Base-by-base conservation (phyloP, 2,888 invertebrate genomes). In the Panopea generosa region DNA sequence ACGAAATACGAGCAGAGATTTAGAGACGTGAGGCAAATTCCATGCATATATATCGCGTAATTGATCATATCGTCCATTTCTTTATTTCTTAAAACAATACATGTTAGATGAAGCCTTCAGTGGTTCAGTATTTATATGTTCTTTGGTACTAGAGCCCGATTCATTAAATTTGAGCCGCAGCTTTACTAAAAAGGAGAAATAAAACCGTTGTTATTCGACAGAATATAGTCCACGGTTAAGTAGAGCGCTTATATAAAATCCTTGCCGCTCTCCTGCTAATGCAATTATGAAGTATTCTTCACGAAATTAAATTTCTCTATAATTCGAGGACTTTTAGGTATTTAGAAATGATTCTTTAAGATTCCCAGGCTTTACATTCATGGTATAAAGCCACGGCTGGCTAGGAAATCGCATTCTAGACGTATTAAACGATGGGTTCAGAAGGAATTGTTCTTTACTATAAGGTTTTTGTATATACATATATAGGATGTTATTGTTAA, bases 271-370 rank as follows among this genome's bases (percentile, higher is more conserved):
- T 70, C 52, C 71, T 38, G 49, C 66, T 77, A 81, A 81, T 77
- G 68, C 81, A 81, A 81, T 81, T 81, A 81, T 77, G 81, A 81
- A 75, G 77, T 81, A 77, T 77, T 74, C 77, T 75, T 61, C 68
- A 63, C 72, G 71, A 81, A 81, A 81, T 81, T 81, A 81, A 81
- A 81, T 81, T 81, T 81, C 81, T 77, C 69, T 77, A 77, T 81
- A 81, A 81, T 81, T 62, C 81, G 63, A 47, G 68, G 77, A 72
- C 75, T 75, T 77, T 81, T 72, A 49, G 77, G 81, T 75, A 77
- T 81, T 81, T 81, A 77, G 81, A 71, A 68, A 69, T 74, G 81
- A 81, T 81, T 75, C 69, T 67, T 40, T 29, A n/a, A 75, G 81
- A 62, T 77, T 81, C 71, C 69, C 69, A 68, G 77, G 67, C 66